Percentiles rank a stretch among this genome's conserved stretches.
Conservation (phyloP, 2,888 invertebrate species). For the Zygaena filipendulae region DNA sequence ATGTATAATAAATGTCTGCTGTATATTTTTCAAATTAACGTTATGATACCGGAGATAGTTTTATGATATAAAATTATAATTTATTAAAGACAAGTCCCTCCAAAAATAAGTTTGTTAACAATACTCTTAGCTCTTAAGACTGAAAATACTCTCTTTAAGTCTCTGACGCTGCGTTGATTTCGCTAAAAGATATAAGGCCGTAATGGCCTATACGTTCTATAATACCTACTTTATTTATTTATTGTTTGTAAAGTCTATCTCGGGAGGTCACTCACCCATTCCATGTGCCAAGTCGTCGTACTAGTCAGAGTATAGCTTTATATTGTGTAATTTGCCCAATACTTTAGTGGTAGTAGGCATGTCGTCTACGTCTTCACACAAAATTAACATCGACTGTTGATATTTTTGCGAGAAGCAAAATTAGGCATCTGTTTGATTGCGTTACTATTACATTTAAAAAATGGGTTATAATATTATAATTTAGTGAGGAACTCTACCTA, state of each 20-base stretch:
- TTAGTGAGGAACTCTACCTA: too few relatives aligned
- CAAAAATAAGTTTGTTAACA: conserved; percentile 50
- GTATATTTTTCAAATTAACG: conserved; percentile 44
- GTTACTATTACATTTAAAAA: too few relatives aligned
- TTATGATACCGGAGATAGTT: conserved; percentile 37
- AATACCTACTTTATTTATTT: too few relatives aligned
- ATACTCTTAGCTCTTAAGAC: conserved; percentile 61
- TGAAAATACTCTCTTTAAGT: conserved; percentile 48
- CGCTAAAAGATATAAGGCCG: conserved; percentile 9
- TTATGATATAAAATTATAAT: conserved; percentile 40
- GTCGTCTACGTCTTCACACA: too few relatives aligned
- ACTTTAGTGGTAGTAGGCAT: too few relatives aligned
- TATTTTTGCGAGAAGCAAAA: too few relatives aligned
- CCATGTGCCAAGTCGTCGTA: conserved; percentile 49
- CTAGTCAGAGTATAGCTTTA: conserved; percentile 57
- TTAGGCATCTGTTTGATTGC: too few relatives aligned
- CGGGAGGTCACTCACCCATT: conserved; percentile 45
- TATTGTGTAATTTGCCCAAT: too few relatives aligned
- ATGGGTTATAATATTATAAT: too few relatives aligned
- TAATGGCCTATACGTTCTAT: too few relatives aligned
- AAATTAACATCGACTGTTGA: too few relatives aligned
- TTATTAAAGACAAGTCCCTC: conserved; percentile 57
- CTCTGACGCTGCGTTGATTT: conserved; percentile 25
- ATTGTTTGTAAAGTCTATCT: conserved; percentile 25
- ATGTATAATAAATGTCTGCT: too few relatives aligned